These are phyloP conservation scores for Chrysodeixis includens DNA, from an alignment of 2,888 invertebrate genomes.

Conservation along the genomic window DNA sequence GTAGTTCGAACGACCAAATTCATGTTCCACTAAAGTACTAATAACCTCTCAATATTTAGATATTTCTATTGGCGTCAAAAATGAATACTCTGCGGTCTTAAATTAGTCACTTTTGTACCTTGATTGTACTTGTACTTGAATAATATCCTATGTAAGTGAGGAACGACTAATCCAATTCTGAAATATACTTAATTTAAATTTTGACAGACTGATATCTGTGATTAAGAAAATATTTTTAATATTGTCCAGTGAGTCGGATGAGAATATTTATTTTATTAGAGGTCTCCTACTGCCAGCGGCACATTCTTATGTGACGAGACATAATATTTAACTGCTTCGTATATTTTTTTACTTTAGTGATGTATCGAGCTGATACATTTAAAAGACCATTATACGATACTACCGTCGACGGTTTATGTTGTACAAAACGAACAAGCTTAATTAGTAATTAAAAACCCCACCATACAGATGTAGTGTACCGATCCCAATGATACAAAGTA, in stretches of 20 bases:
- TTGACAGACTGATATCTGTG: conserved; percentile 90
- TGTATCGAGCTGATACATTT: conserved; percentile 71
- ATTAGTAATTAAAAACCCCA: conserved; percentile 74
- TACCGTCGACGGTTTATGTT: conserved; percentile 71
- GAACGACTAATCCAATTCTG: conserved; percentile 87
- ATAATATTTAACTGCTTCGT: conserved; percentile 76
- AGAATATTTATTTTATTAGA: conserved; percentile 88
- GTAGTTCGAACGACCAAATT: conserved; percentile 83
- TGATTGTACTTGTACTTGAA: conserved; percentile 86
- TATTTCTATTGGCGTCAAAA: conserved; percentile 76
- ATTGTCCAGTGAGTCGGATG: conserved; percentile 89
- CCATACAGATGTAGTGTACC: conserved; percentile 69
- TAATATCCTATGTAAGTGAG: conserved; percentile 84
- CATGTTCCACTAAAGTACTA: conserved; percentile 75
- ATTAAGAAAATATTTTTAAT: conserved; percentile 89
- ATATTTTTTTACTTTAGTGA: conserved; percentile 78
- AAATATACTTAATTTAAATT: conserved; percentile 90
- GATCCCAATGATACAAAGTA: conserved; percentile 62
- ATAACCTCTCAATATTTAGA: conserved; percentile 78
- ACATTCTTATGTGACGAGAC: conserved; percentile 79
- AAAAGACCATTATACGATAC: conserved; percentile 64
- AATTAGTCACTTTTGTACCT: conserved; percentile 89
- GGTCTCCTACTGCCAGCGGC: conserved; percentile 86
- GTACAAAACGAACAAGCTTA: conserved; percentile 79
- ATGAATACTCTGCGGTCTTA: conserved; percentile 87